Evolutionary conservation across 2,113 vertebrate genomes (phyloP).

Genomic region (Cisticola juncidis): DNA sequence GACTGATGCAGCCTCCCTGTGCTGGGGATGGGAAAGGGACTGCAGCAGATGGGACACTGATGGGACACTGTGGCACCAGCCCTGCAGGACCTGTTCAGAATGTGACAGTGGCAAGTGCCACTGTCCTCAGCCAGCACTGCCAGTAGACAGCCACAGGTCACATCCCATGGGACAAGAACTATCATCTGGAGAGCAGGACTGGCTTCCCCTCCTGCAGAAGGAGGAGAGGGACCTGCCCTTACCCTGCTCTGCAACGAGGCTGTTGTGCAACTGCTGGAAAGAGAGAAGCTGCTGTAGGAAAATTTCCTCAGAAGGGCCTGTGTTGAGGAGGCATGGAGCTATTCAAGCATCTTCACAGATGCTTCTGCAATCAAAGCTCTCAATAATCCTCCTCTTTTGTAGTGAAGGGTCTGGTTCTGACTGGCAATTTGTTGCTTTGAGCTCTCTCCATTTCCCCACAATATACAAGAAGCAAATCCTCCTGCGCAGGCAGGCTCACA

Average conservation of each 20-base stretch:
- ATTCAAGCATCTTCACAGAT: slow-evolving; percentile 42
- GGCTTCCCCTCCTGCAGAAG: background rate
- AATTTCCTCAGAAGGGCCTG: background rate
- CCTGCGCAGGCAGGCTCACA: background rate
- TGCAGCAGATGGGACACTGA: background rate
- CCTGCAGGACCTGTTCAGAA: fast-evolving
- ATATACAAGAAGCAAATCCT: background rate
- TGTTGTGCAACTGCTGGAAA: background rate
- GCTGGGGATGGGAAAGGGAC: background rate
- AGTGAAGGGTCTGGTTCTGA: slow-evolving; percentile 29
- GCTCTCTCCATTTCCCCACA: background rate
- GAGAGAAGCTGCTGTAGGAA: background rate
- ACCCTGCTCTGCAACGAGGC: background rate
- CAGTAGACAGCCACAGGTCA: background rate
- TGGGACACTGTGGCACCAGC: background rate
- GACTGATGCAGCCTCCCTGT: background rate
- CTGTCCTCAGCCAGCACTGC: fast-evolving
- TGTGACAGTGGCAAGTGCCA: background rate
- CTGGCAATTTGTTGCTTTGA: slow-evolving; percentile 22
- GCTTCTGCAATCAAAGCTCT: slow-evolving; percentile 53
- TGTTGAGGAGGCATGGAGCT: background rate
- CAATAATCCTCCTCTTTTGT: slow-evolving; percentile 23
- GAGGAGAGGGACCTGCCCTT: background rate
- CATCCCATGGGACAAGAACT: fast-evolving
- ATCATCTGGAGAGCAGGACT: background rate